Conservation (phyloP, 2,888 invertebrate species). For the Napeogenes inachia region DNA sequence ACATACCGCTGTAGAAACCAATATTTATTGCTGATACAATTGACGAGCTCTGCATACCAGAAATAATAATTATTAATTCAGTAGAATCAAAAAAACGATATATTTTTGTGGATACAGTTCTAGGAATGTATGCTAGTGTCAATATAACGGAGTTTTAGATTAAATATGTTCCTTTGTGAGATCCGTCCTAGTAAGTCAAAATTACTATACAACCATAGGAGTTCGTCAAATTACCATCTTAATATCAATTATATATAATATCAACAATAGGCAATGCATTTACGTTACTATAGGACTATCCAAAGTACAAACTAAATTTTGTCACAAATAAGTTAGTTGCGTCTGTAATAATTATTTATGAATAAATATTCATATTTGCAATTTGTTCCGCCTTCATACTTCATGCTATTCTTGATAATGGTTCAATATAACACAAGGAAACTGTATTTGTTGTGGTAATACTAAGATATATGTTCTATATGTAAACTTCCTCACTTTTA, state of each 20-base stretch:
- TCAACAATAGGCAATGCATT: conserved; percentile 1
- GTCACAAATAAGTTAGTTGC: conserved; percentile 6
- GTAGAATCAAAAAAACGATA: no score
- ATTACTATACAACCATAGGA: conserved; percentile 1
- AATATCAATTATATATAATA: not conserved
- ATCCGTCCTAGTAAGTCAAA: conserved; percentile 26
- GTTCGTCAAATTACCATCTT: conserved; percentile 4
- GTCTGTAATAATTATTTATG: not conserved
- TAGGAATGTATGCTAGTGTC: no score
- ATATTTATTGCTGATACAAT: not conserved
- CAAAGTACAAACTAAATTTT: conserved; percentile 6
- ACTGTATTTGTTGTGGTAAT: no score
- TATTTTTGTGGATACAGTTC: no score
- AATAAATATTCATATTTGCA: not conserved
- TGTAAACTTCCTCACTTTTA: not conserved
- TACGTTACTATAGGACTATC: not conserved
- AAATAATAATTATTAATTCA: no score
- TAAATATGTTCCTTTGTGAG: conserved; percentile 19
- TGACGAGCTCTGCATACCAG: conserved; percentile 11
- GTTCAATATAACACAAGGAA: no score
- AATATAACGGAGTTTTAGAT: no score
- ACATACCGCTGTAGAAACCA: not conserved
- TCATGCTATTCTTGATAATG: not conserved
- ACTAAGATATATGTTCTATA: not conserved
- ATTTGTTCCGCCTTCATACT: not conserved